phyloP scores from a whole-genome alignment of 1,140 invertebrate species.

The Drosophila nebulosa region DNA sequence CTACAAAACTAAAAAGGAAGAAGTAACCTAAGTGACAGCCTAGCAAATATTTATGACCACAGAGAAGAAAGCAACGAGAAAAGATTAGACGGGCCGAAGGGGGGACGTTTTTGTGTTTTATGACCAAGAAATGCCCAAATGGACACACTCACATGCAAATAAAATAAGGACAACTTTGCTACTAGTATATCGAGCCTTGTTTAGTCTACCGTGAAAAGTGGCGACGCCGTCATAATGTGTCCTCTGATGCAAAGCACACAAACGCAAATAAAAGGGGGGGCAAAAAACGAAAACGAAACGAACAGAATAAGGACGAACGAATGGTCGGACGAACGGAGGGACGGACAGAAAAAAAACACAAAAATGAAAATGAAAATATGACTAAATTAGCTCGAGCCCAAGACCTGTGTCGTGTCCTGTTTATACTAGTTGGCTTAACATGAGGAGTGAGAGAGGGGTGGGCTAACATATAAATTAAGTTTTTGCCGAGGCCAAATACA shows the following conservation, averaged over 20 bases:
- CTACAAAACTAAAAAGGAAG: conserved; percentile 52
- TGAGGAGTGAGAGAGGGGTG: neutral
- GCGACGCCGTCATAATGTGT: conserved; percentile 51
- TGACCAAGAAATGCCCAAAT: conserved; percentile 22
- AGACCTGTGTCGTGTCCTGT: conserved; percentile 1
- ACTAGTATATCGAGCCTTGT: conserved; percentile 26
- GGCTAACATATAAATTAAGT: conserved; percentile 52
- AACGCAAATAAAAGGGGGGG: neutral
- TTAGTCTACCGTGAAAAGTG: conserved; percentile 53
- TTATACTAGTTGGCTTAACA: conserved; percentile 3
- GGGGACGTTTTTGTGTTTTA: conserved; percentile 52
- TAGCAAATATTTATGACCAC: conserved; percentile 46
- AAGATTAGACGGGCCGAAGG: conserved; percentile 25
- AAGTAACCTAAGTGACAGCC: conserved; percentile 35
- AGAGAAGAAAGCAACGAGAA: conserved; percentile 15
- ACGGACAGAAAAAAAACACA: conserved; percentile 17
- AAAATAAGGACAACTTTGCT: conserved; percentile 58
- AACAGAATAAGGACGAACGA: neutral
- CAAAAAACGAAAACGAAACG: neutral
- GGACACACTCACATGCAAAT: conserved; percentile 47
- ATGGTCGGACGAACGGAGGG: no score
- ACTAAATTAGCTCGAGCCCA: conserved; percentile 46
- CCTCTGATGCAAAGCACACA: conserved; percentile 50
- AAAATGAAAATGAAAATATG: conserved; percentile 47
- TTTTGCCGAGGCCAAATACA: conserved; percentile 36